A percentile compares a stretch with the other conserved stretches of the same genome.
These are phyloP conservation scores for Eilema griseolum DNA, from an alignment of 2,888 invertebrate genomes.

Conservation along the genomic window DNA sequence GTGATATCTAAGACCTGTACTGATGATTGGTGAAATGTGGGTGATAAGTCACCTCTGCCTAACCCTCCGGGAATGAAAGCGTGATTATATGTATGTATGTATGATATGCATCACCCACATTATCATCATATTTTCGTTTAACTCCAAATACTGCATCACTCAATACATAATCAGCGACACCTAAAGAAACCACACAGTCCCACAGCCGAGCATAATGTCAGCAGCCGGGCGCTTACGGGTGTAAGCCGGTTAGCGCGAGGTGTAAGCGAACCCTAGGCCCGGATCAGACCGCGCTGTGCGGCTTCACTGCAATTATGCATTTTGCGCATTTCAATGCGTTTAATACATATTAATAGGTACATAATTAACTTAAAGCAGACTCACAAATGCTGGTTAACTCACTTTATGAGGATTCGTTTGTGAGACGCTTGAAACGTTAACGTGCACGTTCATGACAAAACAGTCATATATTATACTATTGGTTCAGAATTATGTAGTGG, in stretches of 20 bases:
- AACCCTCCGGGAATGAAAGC: too few relatives aligned
- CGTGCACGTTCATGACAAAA: neutral
- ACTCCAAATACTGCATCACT: neutral
- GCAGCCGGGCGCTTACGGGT: constrained; percentile 27
- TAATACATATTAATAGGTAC: constrained; percentile 8
- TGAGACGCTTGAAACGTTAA: neutral
- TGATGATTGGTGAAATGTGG: too few relatives aligned
- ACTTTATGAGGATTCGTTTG: neutral
- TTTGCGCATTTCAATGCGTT: constrained; percentile 38
- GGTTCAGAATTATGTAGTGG: too few relatives aligned
- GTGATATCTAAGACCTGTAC: too few relatives aligned
- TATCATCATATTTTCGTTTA: too few relatives aligned
- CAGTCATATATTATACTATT: neutral
- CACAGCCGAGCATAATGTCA: constrained; percentile 5
- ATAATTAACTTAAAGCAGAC: constrained; percentile 17
- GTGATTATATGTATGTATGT: too few relatives aligned
- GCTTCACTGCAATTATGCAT: constrained; percentile 55
- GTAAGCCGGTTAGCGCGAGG: constrained; percentile 48
- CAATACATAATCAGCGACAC: neutral
- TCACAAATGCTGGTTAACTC: neutral
- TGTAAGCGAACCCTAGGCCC: constrained; percentile 33
- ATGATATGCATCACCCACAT: too few relatives aligned
- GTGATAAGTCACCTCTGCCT: too few relatives aligned
- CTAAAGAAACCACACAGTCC: constrained; percentile 14
- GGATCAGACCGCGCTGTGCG: constrained; percentile 42